Evolutionary conservation across 2,113 vertebrate genomes (phyloP), one percentile per base, ranked within the genome.

Genomic region (Cyprinus carpio): DNA sequence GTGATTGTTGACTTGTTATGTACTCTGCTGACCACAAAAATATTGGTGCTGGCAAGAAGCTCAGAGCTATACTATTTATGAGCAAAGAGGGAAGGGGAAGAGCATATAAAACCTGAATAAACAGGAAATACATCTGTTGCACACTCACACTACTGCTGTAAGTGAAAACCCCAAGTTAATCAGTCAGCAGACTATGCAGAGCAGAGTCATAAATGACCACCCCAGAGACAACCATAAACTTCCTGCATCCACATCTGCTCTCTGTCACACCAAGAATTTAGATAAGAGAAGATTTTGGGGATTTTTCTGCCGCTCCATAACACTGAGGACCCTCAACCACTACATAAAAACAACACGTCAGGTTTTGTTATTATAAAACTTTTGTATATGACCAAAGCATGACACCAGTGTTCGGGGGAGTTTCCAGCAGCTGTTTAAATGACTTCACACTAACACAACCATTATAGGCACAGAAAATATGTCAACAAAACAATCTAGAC

Each of bases 301-400:
- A 84, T 84, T 75, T 83, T 89, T 84, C 75, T 81, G 64, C 16
- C 2, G 51, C 46, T 46, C 69, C 5, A 51, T n/a, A 27, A 82
- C 43, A 82, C 78, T 80, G 81, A 65, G 37, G 76, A 51, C 84
- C 72, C 81, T 86, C 58, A 64, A 46, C 72, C 25, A 58, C 82
- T 86, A 71, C 74, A 86, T 86, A 87, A 85, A 86, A 86, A 85
- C 83, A 90, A 92, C 87, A 87, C 84, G 89, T 89, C 89, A 91
- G 46, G 9, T 25, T 54, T 75, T 89, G 88, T 91, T 90, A 90
- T 88, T 90, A 87, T 87, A 88, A 92, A 85, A 67, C 69, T 49
- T 67, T 71, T 62, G 29, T 11, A 46, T 6, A 82, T 16, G 76
- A 65, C n/a, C 37, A 76, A 12, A 60, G 37, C 1, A 56, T 12